Evolutionary conservation across 2,888 invertebrate genomes (phyloP), one percentile per base, ranked within the genome.

Genomic region (Leptothorax acervorum): DNA sequence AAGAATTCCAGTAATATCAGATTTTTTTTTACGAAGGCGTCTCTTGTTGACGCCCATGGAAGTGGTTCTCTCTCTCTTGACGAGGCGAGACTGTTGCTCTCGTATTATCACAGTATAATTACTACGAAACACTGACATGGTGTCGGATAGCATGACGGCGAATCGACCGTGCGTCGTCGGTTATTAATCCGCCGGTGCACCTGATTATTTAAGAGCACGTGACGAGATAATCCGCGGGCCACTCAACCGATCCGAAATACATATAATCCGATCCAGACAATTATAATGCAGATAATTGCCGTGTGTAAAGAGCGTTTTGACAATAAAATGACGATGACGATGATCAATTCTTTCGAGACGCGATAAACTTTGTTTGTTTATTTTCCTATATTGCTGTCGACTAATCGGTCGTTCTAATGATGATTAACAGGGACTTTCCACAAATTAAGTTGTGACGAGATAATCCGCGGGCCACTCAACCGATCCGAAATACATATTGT

Each of bases 21-120:
- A 42, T 6, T 5, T 31, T 42, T 57, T 39, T 42, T 2, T 60
- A 51, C 1, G 5, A 35, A 35, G 5, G 12, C 35, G 6, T 60
- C 45, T 71, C 35, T 35, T 31, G 35, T 48, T n/a, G 57, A 70
- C 70, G 70, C 45, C 71, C 11, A 45, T 78, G 78, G 1, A 11
- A 18, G 11, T 18, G 35, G 6, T 35, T 57, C 31, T 78, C 12
- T 78, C 55, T 63, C 63, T 39, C 45, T 39, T 5, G 51, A 51
- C 65, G 39, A 76, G 28, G n/a, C 60, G 12, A 51, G 35, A 60
- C 12, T 71, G 60, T 66, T 76, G 39, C 62, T 71, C 60, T 73
- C 39, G 35, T 48, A 79, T 62, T 81, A 73, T 73, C 48, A 73
- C 23, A 15, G 39, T 81, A 55, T 79, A 60, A 79, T 79, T 81